phyloP scores from a whole-genome alignment of 2,797 vertebrate species.

The Enteromius mattozi region DNA sequence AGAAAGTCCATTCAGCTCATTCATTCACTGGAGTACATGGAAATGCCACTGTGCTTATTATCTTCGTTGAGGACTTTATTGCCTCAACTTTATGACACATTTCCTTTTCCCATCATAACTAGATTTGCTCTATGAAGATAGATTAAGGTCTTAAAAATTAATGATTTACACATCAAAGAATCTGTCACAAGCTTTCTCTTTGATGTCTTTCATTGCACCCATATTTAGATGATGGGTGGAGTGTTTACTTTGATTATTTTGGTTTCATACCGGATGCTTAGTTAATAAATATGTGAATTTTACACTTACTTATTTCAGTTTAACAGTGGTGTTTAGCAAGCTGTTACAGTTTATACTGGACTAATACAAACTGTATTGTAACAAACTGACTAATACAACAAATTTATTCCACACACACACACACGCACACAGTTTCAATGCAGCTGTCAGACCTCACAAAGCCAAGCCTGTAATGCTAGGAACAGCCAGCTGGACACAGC shows the following conservation, averaged over 20 bases:
- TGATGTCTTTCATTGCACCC: conserved; percentile 54
- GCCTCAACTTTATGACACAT: conserved; percentile 58
- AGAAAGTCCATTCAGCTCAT: conserved; percentile 31
- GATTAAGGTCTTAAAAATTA: conserved; percentile 53
- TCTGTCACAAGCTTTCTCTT: background rate
- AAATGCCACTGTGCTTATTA: conserved; percentile 37
- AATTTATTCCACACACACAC: conserved; percentile 28
- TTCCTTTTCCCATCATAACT: conserved; percentile 58
- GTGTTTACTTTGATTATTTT: conserved; percentile 48
- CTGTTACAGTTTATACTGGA: background rate
- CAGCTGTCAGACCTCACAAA: conserved; percentile 90
- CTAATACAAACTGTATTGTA: conserved; percentile 26
- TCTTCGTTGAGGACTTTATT: conserved; percentile 55
- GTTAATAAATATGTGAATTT: conserved; percentile 49
- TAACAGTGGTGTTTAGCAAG: conserved; percentile 15
- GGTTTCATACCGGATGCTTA: conserved; percentile 41
- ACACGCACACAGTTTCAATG: conserved; percentile 77
- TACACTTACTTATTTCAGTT: conserved; percentile 9
- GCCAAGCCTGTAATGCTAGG: conserved; percentile 86
- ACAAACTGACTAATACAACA: conserved; percentile 34
- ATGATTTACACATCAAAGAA: conserved; percentile 61
- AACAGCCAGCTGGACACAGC: conserved; percentile 88
- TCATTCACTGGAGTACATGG: conserved; percentile 6
- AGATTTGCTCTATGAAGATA: conserved; percentile 50
- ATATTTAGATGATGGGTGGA: conserved; percentile 58